Evolutionary conservation across 35 echinoderm and acorn worm genomes (phyloP).

Genomic region (Hemicentrotus pulcherrimus): DNA sequence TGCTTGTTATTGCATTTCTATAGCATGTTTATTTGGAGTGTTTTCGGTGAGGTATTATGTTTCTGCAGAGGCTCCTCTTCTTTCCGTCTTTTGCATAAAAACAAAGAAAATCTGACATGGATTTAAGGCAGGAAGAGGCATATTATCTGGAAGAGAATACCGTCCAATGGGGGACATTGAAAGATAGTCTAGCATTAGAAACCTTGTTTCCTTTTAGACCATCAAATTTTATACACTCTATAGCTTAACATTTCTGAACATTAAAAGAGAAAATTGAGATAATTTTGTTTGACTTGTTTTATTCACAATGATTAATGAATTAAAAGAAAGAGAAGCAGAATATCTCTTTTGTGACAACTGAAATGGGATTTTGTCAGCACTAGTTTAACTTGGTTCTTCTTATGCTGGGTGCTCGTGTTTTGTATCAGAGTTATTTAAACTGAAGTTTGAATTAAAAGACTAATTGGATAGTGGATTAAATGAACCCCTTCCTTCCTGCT

Average conservation of each 20-base stretch:
- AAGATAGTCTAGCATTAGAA: not conserved
- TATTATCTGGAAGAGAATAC: constrained; percentile 10
- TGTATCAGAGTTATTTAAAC: not conserved
- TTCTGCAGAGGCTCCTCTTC: constrained; percentile 1
- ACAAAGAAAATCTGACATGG: constrained; percentile 25
- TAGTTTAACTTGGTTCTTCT: too few species aligned
- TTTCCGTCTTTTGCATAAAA: not conserved
- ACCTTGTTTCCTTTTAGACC: not conserved
- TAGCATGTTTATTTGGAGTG: not conserved
- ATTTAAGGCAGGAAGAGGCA: constrained; percentile 20
- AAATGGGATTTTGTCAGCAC: too few species aligned
- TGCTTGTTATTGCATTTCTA: not conserved
- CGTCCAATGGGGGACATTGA: not conserved
- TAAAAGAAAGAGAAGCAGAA: not conserved
- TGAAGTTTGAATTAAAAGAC: constrained; percentile 1
- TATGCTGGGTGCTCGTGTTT: not conserved
- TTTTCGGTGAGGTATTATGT: not conserved
- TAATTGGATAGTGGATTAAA: not conserved
- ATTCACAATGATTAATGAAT: too few species aligned
- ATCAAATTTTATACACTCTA: not conserved
- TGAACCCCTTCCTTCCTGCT: not conserved
- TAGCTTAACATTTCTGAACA: not conserved
- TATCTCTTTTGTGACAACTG: not conserved
- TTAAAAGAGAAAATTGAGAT: not conserved
- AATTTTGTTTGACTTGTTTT: not conserved